phyloP scores from a whole-genome alignment of 2,888 invertebrate genomes.

The Caenorhabditis japonica region DNA sequence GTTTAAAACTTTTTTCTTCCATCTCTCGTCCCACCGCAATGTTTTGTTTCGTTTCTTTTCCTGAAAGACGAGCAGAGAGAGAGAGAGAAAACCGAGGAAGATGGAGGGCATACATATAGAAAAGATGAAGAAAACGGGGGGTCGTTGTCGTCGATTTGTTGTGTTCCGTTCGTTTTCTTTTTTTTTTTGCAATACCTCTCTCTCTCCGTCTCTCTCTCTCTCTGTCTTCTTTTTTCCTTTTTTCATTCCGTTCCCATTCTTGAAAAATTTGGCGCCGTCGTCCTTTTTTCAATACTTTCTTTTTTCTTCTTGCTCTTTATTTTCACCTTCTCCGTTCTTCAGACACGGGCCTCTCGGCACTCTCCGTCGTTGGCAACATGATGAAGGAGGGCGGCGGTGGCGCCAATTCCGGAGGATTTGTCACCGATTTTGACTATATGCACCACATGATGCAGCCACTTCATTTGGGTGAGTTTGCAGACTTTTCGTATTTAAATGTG shows the following conservation, averaged over 20 bases:
- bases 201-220: not conserved
- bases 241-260: not conserved
- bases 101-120: not conserved
- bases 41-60: no score
- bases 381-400: slow-evolving; percentile 25
- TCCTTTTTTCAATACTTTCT: not conserved
- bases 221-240: not conserved
- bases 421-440: slow-evolving; percentile 40
- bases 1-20: not conserved
- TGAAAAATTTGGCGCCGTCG: no score
- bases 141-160: not conserved
- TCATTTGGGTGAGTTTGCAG: slow-evolving; percentile 27
- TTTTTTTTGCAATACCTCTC: no score
- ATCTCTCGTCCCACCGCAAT: not conserved
- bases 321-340: slow-evolving; percentile 4
- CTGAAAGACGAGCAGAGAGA: no score
- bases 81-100: no score
- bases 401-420: not conserved
- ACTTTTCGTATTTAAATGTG: no score
- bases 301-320: not conserved
- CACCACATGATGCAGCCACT: slow-evolving; percentile 42
- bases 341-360: slow-evolving; percentile 31
- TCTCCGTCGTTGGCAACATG: slow-evolving; percentile 36
- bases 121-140: not conserved
- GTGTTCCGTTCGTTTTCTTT: not conserved